Conservation (phyloP, 2,113 vertebrate species). For the Embiotoca jacksoni region DNA sequence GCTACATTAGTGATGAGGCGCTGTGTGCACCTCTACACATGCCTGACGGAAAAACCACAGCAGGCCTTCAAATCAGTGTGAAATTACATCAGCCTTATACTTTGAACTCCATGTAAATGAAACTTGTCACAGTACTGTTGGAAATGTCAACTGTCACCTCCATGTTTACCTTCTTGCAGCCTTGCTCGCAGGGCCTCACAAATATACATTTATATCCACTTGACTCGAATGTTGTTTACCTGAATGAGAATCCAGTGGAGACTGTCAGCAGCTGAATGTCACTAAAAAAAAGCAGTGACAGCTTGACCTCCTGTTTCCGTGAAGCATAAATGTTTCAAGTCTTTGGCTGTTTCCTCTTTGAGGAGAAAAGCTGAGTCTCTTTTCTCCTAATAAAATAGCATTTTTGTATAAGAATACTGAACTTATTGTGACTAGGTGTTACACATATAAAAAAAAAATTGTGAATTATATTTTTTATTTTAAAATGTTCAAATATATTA, state of each 20-base stretch:
- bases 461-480: too few species aligned
- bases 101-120: constrained; percentile 76
- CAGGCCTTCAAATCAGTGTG: constrained; percentile 71
- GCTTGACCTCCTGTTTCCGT: constrained; percentile 17
- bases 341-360: not conserved
- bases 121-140: constrained; percentile 65
- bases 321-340: not conserved
- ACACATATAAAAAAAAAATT: too few species aligned
- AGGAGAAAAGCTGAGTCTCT: not conserved
- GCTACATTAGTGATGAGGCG: constrained; percentile 67
- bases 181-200: constrained; percentile 27
- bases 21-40: constrained; percentile 27
- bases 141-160: constrained; percentile 74
- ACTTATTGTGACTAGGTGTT: too few species aligned
- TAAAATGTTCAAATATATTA: too few species aligned
- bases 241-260: constrained; percentile 17
- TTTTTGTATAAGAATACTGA: too few species aligned
- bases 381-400: not conserved
- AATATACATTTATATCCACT: constrained; percentile 31
- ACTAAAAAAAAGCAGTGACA: constrained; percentile 26
- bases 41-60: constrained; percentile 56
- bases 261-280: constrained; percentile 19
- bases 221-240: constrained; percentile 41
- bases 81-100: constrained; percentile 73
- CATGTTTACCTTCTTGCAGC: constrained; percentile 53